Percentiles rank a stretch among this genome's conserved stretches.
These are phyloP conservation scores for Brachionus calyciflorus DNA, from an alignment of 1,140 invertebrate genomes.

Conservation along the genomic window DNA sequence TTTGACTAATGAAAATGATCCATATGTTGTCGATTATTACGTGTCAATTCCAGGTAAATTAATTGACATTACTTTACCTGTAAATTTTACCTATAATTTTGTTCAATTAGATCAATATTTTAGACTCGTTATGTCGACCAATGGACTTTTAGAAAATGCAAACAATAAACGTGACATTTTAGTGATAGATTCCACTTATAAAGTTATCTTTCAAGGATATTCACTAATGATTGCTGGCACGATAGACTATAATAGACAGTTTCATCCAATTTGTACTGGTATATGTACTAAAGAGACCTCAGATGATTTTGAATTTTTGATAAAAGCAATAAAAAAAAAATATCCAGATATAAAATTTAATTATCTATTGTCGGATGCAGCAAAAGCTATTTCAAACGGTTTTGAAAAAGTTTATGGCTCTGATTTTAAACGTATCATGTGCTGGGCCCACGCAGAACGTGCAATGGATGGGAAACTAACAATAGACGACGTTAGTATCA, in stretches of 20 bases:
- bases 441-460: not conserved
- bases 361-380: not conserved
- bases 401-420: not conserved
- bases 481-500: no score
- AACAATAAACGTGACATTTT: not conserved
- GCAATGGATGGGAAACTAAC: no score
- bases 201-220: not conserved
- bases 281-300: not conserved
- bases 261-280: not conserved
- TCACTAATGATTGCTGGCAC: not conserved
- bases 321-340: not conserved
- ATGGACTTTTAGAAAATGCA: not conserved
- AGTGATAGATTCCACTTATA: not conserved
- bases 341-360: not conserved
- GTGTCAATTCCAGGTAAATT: conserved; percentile 33
- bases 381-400: not conserved
- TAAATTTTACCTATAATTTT: conserved; percentile 12
- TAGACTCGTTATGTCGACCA: conserved; percentile 4
- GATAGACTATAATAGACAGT: not conserved
- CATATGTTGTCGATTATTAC: conserved; percentile 17
- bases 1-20: not conserved
- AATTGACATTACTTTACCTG: not conserved
- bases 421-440: not conserved
- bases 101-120: conserved; percentile 5
- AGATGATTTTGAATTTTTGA: not conserved